Base-by-base conservation (phyloP, 2,797 vertebrate genomes). In the Spinus pinus region DNA sequence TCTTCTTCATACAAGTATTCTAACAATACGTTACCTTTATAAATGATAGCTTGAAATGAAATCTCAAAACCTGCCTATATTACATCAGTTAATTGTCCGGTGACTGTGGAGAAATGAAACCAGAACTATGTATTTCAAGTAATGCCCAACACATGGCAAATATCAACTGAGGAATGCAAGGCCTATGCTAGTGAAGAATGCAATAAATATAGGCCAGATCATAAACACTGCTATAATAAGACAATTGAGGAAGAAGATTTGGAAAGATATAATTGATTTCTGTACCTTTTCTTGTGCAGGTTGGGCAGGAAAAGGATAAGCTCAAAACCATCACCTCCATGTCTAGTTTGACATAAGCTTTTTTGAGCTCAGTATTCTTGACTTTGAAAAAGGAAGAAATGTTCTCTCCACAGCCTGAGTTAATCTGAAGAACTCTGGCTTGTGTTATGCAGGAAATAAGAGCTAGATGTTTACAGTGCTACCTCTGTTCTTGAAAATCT, bases 101-200 rank as follows among this genome's bases (percentile, higher is more conserved):
- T 93, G 88, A 90, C 90, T 94, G 94, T 86, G 67, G 95, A 91
- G 27, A 94, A 91, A 92, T 84, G 74, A 95, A 93, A 92, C 80
- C 90, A 96, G 94, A 94, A 93, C 86, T 91, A 87, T 89, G 89
- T 86, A 95, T 96, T 96, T 97, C 93, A 95, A 96, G 90, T 95
- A 95, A 95, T 94, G 88, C 80, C 94, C 94, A 93, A 97, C 97
- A 97, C 96, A 97, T 97, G 97, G 97, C 88, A 97, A 96, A 89
- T 69, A 97, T 97, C 97, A 97, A 96, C 80, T 46, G 65, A 96
- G 95, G 97, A 97, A 97, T 97, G 96, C 51, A 93, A 95, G 84
- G 86, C 62, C 96, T 93, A 91, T 77, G 91, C 62, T 95, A 89
- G 86, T 3, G 15, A 96, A 96, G 95, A 97, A 97, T 97, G 96